Evolutionary conservation across 2,113 vertebrate species (phyloP).

Genomic region (rat (Rattus norvegicus)): DNA sequence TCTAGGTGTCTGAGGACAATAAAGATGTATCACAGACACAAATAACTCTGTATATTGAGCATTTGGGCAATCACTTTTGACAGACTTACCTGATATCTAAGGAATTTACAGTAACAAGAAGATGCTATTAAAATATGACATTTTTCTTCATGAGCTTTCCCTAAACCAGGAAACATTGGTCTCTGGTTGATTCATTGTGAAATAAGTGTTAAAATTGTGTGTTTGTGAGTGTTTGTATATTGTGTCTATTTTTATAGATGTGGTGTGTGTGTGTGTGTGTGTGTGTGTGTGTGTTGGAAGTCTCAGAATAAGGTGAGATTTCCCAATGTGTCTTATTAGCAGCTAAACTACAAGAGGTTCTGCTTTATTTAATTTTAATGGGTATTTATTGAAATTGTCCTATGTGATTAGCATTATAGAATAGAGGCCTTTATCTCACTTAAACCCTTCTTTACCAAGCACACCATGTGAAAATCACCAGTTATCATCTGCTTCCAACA

Average conservation of each 20-base stretch:
- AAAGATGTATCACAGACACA: not conserved
- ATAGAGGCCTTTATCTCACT: not conserved
- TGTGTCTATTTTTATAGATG: not conserved
- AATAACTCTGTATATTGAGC: not conserved
- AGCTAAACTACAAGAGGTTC: not conserved
- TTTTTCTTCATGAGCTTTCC: not conserved
- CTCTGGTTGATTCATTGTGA: not conserved
- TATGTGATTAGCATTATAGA: not conserved
- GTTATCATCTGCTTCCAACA: conserved; percentile 21
- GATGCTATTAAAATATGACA: not conserved
- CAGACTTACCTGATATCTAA: not conserved
- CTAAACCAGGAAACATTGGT: not conserved
- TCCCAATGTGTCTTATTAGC: not conserved
- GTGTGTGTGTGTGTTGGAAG: not conserved
- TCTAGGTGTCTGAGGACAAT: not conserved
- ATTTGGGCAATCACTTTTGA: not conserved
- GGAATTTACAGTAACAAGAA: not conserved
- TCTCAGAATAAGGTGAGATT: not conserved
- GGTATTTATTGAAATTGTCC: not conserved
- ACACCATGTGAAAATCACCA: not conserved
- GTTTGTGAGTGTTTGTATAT: not conserved
- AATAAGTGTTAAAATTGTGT: not conserved
- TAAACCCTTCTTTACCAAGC: not conserved
- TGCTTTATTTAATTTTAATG: not conserved
- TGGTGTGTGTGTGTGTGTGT: not conserved